Conservation (phyloP, 2,113 vertebrate species). For the Pimephales promelas region DNA sequence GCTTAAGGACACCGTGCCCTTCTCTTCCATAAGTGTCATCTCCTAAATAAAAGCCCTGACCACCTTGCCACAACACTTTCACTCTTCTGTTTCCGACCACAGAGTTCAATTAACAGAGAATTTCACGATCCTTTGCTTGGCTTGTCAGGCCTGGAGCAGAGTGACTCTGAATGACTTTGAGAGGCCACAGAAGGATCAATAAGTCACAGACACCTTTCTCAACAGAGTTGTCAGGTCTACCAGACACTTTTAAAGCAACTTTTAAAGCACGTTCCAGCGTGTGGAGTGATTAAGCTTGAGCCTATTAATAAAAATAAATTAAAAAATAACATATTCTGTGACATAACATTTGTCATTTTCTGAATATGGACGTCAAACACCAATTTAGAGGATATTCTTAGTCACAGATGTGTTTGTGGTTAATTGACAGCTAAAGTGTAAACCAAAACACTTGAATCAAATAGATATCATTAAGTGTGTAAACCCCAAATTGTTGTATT, state of each 20-base stretch:
- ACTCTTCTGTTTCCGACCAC: conserved; percentile 54
- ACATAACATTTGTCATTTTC: neutral
- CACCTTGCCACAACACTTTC: conserved; percentile 18
- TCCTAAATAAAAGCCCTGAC: conserved; percentile 39
- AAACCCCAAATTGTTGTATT: neutral
- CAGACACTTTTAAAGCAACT: conserved; percentile 10
- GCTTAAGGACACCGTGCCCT: neutral
- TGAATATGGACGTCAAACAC: neutral
- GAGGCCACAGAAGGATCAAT: conserved; percentile 58
- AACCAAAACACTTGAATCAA: neutral
- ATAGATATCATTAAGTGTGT: neutral
- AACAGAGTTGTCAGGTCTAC: conserved; percentile 62
- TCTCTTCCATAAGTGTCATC: conserved; percentile 14
- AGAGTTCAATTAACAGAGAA: conserved; percentile 64
- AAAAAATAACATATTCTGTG: neutral
- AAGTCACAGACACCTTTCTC: conserved; percentile 61
- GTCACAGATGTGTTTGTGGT: neutral
- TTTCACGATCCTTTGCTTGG: conserved; percentile 60
- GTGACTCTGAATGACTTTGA: conserved; percentile 63
- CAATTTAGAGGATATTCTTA: neutral
- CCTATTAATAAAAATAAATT: neutral
- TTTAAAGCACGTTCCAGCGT: neutral
- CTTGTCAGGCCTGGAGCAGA: conserved; percentile 55
- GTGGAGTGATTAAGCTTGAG: neutral
- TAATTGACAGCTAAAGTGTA: neutral